Evolutionary conservation across 2,797 vertebrate genomes (phyloP).

Genomic region (Spea hammondii): DNA sequence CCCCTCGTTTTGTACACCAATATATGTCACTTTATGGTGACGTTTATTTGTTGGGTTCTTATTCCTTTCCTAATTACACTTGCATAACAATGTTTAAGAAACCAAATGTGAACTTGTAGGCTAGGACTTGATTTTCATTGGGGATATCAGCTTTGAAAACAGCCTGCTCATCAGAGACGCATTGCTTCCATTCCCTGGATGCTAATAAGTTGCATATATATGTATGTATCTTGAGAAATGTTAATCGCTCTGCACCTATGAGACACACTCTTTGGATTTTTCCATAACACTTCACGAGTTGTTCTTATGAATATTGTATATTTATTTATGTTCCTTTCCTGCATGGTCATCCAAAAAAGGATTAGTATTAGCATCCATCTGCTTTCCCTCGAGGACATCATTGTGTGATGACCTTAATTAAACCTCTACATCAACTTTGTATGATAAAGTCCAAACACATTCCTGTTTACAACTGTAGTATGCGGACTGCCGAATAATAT

Average conservation of each 20-base stretch:
- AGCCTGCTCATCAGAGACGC: constrained; percentile 27
- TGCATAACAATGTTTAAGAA: background rate
- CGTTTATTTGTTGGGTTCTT: background rate
- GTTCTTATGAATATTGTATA: constrained; percentile 10
- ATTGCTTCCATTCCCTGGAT: constrained; percentile 37
- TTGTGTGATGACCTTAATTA: constrained; percentile 17
- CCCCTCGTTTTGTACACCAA: no score
- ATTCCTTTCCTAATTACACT: background rate
- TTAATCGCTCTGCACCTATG: background rate
- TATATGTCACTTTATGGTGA: no score
- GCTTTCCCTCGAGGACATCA: background rate
- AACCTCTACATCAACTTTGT: background rate
- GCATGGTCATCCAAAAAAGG: background rate
- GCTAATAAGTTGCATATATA: constrained; percentile 39
- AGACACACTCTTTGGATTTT: constrained; percentile 1
- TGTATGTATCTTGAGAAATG: constrained; percentile 41
- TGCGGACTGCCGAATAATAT: no score
- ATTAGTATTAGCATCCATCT: background rate
- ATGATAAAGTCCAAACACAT: no score
- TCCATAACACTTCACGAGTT: constrained; percentile 18
- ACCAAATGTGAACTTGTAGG: constrained; percentile 3
- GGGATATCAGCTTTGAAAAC: constrained; percentile 42
- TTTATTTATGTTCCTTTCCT: background rate
- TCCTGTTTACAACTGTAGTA: no score
- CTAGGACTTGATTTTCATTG: constrained; percentile 20